Evolutionary conservation across 2,113 vertebrate genomes (phyloP).

Genomic region (Tiliqua scincoides): DNA sequence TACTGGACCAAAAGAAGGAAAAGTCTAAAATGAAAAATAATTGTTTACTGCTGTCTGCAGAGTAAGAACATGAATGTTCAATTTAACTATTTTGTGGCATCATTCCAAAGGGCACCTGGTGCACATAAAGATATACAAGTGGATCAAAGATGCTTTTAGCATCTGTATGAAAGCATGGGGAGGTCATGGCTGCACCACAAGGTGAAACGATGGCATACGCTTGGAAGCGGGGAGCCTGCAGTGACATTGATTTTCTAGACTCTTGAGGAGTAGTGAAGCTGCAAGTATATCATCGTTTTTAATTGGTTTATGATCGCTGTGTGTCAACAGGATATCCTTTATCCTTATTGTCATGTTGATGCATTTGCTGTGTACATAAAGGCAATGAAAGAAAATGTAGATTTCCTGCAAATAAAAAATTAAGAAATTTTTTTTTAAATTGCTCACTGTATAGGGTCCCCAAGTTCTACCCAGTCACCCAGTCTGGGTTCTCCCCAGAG

Average conservation of each 20-base stretch:
- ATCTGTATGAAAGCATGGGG: neutral
- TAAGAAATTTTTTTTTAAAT: too few species aligned
- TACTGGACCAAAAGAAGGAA: too few species aligned
- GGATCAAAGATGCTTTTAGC: neutral
- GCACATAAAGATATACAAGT: neutral
- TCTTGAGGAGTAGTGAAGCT: neutral
- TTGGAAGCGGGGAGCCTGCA: rapidly evolving
- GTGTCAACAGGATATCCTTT: neutral
- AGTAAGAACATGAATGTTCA: too few species aligned
- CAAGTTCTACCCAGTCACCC: too few species aligned
- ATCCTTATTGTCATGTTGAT: neutral
- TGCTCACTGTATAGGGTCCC: too few species aligned
- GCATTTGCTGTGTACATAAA: neutral
- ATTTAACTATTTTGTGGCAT: too few species aligned
- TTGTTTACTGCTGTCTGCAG: too few species aligned
- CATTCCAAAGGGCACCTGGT: neutral
- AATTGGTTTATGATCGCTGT: neutral
- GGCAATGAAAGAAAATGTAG: neutral
- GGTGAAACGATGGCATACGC: neutral
- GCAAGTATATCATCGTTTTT: neutral
- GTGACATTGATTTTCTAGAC: neutral
- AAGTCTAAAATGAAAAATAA: too few species aligned
- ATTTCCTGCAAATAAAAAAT: too few species aligned
- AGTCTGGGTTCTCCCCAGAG: too few species aligned
- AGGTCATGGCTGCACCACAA: too few species aligned